Evolutionary conservation across 2,888 invertebrate genomes (phyloP).

Genomic region (Agriopis leucophaearia): DNA sequence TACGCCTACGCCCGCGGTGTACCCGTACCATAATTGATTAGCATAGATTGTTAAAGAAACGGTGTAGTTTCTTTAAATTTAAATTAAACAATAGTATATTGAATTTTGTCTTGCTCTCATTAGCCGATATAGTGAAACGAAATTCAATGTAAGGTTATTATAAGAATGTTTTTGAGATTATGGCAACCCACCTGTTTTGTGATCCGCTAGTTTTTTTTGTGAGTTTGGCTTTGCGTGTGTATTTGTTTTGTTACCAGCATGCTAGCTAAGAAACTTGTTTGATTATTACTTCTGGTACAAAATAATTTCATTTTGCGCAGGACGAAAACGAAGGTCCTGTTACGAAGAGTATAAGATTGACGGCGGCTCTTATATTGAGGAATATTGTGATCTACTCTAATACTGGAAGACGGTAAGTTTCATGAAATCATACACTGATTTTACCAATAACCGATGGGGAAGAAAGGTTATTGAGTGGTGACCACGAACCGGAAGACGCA

Average conservation of each 20-base stretch:
- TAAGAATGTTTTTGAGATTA: no score
- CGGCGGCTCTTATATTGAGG: constrained; percentile 97
- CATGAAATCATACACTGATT: not conserved
- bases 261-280: not conserved
- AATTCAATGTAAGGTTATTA: no score
- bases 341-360: constrained; percentile 99
- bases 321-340: constrained; percentile 99
- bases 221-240: not conserved
- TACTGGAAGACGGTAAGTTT: constrained; percentile 93
- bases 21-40: not conserved
- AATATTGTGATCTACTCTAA: constrained; percentile 98
- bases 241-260: constrained; percentile 6
- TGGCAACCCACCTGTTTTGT: no score
- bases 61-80: no score
- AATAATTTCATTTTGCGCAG: constrained; percentile 77
- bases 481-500: no score
- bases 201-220: not conserved
- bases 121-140: no score
- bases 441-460: not conserved
- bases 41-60: no score
- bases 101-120: no score
- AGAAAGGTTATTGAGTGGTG: no score
- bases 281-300: not conserved
- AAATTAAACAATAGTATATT: no score
- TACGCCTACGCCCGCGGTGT: not conserved